Evolutionary conservation across 37 sponge, comb jelly and placozoan genomes (phyloP), one percentile per base, ranked within the genome.

Genomic region (Spongilla lacustris): DNA sequence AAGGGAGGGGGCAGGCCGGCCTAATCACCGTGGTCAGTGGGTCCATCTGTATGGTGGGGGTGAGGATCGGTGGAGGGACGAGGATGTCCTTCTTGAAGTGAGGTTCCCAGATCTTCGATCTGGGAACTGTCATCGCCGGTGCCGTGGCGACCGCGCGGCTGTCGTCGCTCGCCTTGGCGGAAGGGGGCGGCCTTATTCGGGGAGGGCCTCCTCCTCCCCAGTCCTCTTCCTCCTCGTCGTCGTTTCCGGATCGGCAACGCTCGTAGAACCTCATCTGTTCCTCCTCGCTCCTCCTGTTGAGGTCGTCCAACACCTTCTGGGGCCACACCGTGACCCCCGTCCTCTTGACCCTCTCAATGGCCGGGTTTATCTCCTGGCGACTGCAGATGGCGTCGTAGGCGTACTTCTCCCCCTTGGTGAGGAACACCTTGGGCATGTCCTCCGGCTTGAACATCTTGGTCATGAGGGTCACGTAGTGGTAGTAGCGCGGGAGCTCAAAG

Each of bases 401-500:
- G 26, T 9, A 66, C 2, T 76, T 75, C 48, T 91, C 83, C 4
- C 78, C 49, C 24, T 73, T 74, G 0, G 41, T 91, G 23, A 91
- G 79, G 32, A 67, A 81, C 24, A 4, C 22, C 70, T 25, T 81
- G 17, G 74, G 66, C 35, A 68, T 76, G 2, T 49, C 28, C 58
- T 50, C 71, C 11, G 58, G 58, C 19, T 87, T 87, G 22, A 78
- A 3, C 17, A 80, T 32, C 24, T 70, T 26, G 31, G 70, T 86
- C 30, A 90, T 33, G 36, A 94, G 88, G 2, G 90, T 88, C 23
- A 70, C 77, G 41, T 90, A 94, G 68, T 90, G 81, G 58, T 77
- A 91, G 69, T 83, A 91, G 10, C 92, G 88, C 5, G 94, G 94
- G 38, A 94, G 36, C 69, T 94, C 94, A 46, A 86, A 90, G 25